Base-by-base conservation (phyloP, 2,113 vertebrate genomes). In the Bungarus multicinctus region DNA sequence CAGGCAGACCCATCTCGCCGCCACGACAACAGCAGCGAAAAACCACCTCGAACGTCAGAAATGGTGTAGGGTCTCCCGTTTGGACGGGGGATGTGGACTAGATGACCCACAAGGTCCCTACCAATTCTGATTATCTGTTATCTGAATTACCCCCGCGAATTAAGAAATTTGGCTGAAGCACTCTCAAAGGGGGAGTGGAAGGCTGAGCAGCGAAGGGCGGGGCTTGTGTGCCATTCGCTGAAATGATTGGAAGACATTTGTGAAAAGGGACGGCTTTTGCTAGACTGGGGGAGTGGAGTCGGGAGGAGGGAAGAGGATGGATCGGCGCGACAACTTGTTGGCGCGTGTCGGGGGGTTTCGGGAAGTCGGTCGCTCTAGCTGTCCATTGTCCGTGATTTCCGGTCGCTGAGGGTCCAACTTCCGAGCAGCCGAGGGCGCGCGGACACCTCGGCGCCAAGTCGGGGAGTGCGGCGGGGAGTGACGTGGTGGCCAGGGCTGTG, bases 241-340 rank as follows among this genome's bases (percentile, higher is more conserved):
- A 39, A 12, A 12, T 81, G 57, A 86, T 91, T 94, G 94, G 95
- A 43, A 55, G 58, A 52, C 47, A 87, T 6, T 0, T 0, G 10
- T 11, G 7, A 3, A 3, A 4, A 0, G 7, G 30, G 92, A 81
- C n/a, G 54, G 93, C 22, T 52, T 39, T 53, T 16, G 30, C 2
- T 1, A 45, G 64, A n/a, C 8, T 16, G 12, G 12, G 4, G 30
- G 64, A 69, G 11, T n/a, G 11, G 30, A n/a, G 58, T 27, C 11
- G 25, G 5, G 2, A 10, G 47, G 57, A 0, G 23, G 2, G 0
- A 47, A 2, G 0, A 3, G 3, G 45, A 52, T 69, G 50, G 58
- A 52, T 5, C 1, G 30, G 16, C 4, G 20, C 30, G 14, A 22
- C n/a, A 10, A 81, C 34, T 81, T 81, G 74, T 81, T 22, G 69